phyloP scores from a whole-genome alignment of 2,888 invertebrate genomes.

The Acanthopleura granulata region DNA sequence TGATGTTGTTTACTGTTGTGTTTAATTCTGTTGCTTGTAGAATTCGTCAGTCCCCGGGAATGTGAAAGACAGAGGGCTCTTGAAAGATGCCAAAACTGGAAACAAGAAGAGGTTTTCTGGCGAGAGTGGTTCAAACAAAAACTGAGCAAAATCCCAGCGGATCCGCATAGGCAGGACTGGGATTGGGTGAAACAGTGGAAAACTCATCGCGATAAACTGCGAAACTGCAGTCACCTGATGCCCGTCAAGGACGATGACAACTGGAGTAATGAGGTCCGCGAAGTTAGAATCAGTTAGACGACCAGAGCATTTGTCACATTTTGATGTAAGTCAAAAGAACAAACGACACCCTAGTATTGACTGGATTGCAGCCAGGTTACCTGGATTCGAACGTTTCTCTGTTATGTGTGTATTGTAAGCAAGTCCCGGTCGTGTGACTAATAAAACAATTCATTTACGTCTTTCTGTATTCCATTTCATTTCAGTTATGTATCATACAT shows the following conservation, averaged over 20 bases:
- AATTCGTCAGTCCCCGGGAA: neutral
- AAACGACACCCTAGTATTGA: no score
- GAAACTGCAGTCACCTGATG: constrained; percentile 1
- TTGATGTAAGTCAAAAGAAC: no score
- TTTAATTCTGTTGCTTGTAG: neutral
- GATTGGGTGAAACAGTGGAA: constrained; percentile 1
- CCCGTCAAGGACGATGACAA: neutral
- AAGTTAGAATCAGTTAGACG: neutral
- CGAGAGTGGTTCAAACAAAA: neutral
- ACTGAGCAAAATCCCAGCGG: neutral
- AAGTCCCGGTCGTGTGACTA: no score
- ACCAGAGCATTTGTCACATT: no score
- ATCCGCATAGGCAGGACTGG: neutral
- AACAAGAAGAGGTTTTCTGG: constrained; percentile 1
- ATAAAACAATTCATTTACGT: no score
- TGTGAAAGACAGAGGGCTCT: neutral
- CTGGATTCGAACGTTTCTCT: no score
- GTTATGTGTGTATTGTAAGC: no score
- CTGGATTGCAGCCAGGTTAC: no score
- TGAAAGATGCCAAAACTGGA: neutral
- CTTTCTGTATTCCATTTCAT: no score
- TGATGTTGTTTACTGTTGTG: no score
- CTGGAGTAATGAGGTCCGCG: constrained; percentile 6
- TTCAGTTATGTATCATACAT: no score
- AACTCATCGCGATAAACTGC: neutral